Evolutionary conservation across 2,113 vertebrate genomes (phyloP).

Genomic region (Ifrita kowaldi): DNA sequence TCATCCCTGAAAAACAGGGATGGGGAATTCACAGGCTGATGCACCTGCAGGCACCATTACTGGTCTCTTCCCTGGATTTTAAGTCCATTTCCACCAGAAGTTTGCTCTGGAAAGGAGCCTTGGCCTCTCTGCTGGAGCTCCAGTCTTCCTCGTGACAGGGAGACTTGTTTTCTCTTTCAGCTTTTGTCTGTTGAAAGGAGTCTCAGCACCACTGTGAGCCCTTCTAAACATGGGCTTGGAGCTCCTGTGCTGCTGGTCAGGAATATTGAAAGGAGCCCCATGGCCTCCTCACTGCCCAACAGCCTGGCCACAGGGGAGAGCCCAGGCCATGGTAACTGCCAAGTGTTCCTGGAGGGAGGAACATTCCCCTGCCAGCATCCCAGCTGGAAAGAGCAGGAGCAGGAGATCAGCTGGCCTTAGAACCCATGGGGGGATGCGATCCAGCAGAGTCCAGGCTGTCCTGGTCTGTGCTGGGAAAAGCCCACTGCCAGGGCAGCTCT

Average conservation of each 20-base stretch:
- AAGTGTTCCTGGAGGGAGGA: not conserved
- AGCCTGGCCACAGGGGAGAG: not conserved
- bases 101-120: too few species aligned
- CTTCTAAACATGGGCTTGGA: not conserved
- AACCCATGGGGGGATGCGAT: not conserved
- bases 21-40: too few species aligned
- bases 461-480: too few species aligned
- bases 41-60: too few species aligned
- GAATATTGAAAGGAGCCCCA: too few species aligned
- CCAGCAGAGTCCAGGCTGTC: too few species aligned
- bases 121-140: not conserved
- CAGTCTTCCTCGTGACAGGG: not conserved
- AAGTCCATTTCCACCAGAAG: too few species aligned
- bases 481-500: too few species aligned
- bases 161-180: too few species aligned
- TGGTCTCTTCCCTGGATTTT: too few species aligned
- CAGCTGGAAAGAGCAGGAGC: not conserved
- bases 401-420: not conserved
- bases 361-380: not conserved
- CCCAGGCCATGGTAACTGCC: not conserved
- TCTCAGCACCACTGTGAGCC: not conserved
- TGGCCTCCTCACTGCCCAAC: not conserved
- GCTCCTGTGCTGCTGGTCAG: not conserved
- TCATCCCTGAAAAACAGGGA: too few species aligned
- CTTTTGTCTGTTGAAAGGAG: not conserved